A percentile compares a stretch with the other conserved stretches of the same genome.
phyloP scores from a whole-genome alignment of 2,797 vertebrate genomes.

The Kryptopterus vitreolus region DNA sequence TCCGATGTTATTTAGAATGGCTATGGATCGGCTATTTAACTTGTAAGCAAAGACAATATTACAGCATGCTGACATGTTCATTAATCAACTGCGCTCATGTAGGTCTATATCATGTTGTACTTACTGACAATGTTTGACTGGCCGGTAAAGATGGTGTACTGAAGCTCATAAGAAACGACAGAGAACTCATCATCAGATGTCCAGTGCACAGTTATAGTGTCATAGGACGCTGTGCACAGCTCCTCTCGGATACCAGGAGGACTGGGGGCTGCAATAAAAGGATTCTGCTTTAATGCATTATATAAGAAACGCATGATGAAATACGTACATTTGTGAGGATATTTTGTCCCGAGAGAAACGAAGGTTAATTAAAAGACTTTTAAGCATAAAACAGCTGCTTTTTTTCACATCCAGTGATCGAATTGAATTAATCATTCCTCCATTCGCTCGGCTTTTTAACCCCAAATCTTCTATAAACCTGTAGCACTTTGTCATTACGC shows the following conservation, averaged over 20 bases:
- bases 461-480: neutral
- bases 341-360: neutral
- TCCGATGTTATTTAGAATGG: neutral
- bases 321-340: neutral
- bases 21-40: neutral
- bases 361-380: neutral
- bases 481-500: neutral
- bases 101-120: slow-evolving; percentile 62
- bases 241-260: slow-evolving; percentile 94
- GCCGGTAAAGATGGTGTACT: slow-evolving; percentile 96
- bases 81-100: neutral
- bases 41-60: neutral
- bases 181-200: slow-evolving; percentile 96
- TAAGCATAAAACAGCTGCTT: neutral
- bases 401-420: neutral
- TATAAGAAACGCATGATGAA: neutral
- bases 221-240: slow-evolving; percentile 94
- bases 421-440: neutral
- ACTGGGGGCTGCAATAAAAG: slow-evolving; percentile 79
- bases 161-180: slow-evolving; percentile 94
- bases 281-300: neutral
- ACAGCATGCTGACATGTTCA: neutral
- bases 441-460: neutral
- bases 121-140: slow-evolving; percentile 96
- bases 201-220: slow-evolving; percentile 98